Base-by-base conservation (phyloP, 2,888 invertebrate genomes). In the Trachelus stipa region DNA sequence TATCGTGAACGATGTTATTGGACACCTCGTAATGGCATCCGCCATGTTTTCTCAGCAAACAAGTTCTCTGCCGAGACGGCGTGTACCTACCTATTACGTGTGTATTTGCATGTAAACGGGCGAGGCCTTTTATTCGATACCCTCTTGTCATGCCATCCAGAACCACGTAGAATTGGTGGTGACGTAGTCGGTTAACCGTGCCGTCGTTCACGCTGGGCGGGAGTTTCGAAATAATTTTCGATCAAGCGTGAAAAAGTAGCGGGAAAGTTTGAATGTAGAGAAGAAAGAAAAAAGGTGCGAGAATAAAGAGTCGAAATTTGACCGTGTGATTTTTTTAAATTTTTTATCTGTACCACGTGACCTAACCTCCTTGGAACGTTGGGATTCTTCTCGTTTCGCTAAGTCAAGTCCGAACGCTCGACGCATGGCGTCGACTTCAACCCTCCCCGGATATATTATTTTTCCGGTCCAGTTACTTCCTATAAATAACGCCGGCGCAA, bases 1-100 rank as follows among this genome's bases (percentile, higher is more conserved):
- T 85, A 88, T 88, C 84, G 87, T 84, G 81, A 83, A 82, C 81
- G 82, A 88, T 87, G 87, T 87, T 88, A 88, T 87, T 88, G 85
- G 84, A 83, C 80, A 79, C 69, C 80, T 82, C 75, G 83, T 87
- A 88, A 87, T 85, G 85, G 85, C 82, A 83, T 82, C 79, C 84
- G 83, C 78, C 83, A 79, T 84, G 85, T 85, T 84, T 81, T 80
- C 83, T 82, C 77, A 81, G 79, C 81, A 85, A 86, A 84, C 84
- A 84, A 83, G 82, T 79, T 78, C 78, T 79, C 78, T 79, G 77
- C 77, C 77, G 40, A 56, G 40, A 56, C 40, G 40, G 79, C 76
- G 82, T 80, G 82, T 81, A 78, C 80, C 56, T 74, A 73, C 79
- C 82, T 79, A 81, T 84, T 82, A 79, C 81, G 78, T 73, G 77